A percentile compares a stretch with the other conserved stretches of the same genome.
Evolutionary conservation across 2,888 invertebrate genomes (phyloP).

Genomic region (Ophonus ardosiacus): DNA sequence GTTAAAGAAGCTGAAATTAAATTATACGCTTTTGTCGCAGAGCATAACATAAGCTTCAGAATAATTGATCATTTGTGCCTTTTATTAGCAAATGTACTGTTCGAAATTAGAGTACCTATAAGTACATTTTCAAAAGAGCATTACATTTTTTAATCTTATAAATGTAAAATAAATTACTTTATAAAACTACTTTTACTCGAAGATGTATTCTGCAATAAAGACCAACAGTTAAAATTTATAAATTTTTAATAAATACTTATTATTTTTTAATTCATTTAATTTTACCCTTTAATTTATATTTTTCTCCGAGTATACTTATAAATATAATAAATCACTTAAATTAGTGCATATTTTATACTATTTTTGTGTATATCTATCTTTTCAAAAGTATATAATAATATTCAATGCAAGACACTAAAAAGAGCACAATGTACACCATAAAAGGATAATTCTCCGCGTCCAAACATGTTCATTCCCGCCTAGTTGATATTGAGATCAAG

Average conservation of each 20-base stretch:
- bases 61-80: too few species aligned
- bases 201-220: not conserved
- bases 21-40: too few species aligned
- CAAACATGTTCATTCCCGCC: not conserved
- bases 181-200: not conserved
- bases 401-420: not conserved
- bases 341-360: not conserved
- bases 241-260: not conserved
- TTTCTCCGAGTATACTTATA: not conserved
- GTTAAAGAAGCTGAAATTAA: too few species aligned
- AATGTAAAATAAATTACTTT: not conserved
- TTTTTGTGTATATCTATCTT: not conserved
- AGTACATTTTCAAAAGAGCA: not conserved
- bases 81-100: too few species aligned
- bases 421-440: not conserved
- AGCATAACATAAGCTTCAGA: too few species aligned
- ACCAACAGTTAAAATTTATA: not conserved
- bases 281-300: not conserved
- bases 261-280: not conserved
- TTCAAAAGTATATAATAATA: not conserved
- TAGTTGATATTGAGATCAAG: not conserved
- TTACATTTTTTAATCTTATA: not conserved
- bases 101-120: not conserved
- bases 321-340: not conserved
- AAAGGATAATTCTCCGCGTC: not conserved